These are phyloP conservation scores for Formicarius rufipectus DNA, from an alignment of 2,113 vertebrate species.

Conservation along the genomic window DNA sequence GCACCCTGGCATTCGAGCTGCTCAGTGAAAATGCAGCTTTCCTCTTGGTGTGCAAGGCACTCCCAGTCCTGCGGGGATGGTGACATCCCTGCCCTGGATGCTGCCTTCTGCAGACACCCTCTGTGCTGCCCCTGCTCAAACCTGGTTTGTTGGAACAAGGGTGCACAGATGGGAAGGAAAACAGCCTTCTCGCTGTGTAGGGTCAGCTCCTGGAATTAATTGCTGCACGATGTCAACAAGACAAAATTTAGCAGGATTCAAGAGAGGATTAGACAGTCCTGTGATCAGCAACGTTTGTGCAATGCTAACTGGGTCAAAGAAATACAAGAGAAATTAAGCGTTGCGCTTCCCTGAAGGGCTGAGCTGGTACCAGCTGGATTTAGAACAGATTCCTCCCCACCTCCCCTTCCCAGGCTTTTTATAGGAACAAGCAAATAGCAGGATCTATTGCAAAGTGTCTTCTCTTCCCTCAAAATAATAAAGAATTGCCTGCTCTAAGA, in stretches of 20 bases:
- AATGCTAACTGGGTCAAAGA: constrained; percentile 60
- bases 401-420: neutral
- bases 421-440: constrained; percentile 12
- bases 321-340: neutral
- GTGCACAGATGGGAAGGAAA: neutral
- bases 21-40: neutral
- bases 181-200: neutral
- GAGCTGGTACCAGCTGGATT: constrained; percentile 36
- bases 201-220: constrained; percentile 16
- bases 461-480: neutral
- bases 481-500: neutral
- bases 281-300: constrained; percentile 30
- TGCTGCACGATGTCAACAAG: constrained; percentile 33
- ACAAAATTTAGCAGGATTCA: constrained; percentile 17
- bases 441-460: neutral
- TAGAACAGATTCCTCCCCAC: neutral
- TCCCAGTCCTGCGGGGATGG: neutral
- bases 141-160: neutral
- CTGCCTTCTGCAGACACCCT: neutral
- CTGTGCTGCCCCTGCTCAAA: neutral
- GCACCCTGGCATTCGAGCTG: fast-evolving
- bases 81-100: neutral
- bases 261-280: constrained; percentile 44
- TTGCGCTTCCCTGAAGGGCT: constrained; percentile 16
- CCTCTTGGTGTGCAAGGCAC: neutral